A percentile compares a stretch with the other conserved stretches of the same genome.
phyloP scores from a whole-genome alignment of 2,113 vertebrate genomes.

The Seriola dumerili region DNA sequence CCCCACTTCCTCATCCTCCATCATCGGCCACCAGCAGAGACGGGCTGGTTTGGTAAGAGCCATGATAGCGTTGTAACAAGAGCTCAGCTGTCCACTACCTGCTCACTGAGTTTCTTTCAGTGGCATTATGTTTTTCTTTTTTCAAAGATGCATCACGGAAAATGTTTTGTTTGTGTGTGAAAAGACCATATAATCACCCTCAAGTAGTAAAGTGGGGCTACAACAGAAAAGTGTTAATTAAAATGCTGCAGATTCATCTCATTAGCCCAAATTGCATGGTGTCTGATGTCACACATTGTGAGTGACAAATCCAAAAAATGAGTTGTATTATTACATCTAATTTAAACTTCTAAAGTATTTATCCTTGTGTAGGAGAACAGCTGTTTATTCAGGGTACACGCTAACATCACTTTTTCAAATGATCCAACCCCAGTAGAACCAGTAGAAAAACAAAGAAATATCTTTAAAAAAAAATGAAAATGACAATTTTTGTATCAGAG shows the following conservation, averaged over 20 bases:
- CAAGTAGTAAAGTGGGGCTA: neutral
- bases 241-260: neutral
- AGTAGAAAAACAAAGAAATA: too few relatives aligned
- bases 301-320: neutral
- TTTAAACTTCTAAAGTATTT: neutral
- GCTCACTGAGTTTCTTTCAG: neutral
- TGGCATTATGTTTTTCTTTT: neutral
- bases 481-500: neutral
- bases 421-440: too few relatives aligned
- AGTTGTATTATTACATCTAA: neutral
- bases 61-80: neutral
- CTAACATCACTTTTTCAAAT: neutral
- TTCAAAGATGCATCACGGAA: neutral
- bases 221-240: neutral
- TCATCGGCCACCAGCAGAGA: slow-evolving; percentile 21
- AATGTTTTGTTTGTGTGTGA: neutral
- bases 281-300: neutral
- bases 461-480: neutral
- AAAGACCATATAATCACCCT: neutral
- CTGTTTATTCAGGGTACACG: neutral
- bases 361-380: neutral
- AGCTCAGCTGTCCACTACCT: neutral
- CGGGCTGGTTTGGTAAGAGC: slow-evolving; percentile 12
- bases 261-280: neutral
- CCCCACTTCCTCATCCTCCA: slow-evolving; percentile 32